Evolutionary conservation across 2,113 vertebrate species (phyloP).

Genomic region (Pycnonotus jocosus): DNA sequence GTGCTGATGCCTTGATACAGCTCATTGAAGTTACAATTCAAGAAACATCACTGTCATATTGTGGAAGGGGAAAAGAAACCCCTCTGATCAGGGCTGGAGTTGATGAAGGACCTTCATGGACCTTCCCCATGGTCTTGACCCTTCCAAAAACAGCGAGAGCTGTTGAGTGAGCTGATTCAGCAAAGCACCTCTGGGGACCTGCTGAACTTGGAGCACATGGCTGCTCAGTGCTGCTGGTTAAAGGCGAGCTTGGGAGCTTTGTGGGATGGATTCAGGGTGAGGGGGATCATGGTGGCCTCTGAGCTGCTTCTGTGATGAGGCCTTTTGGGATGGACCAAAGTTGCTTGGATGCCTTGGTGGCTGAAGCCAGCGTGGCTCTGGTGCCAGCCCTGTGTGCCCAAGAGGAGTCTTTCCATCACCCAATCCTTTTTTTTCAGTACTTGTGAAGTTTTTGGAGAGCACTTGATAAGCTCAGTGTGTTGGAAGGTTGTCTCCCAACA

Average conservation of each 20-base stretch:
- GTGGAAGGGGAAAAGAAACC: background rate
- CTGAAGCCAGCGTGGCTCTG: background rate
- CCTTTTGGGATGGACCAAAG: background rate
- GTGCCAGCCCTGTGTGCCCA: conserved; percentile 4
- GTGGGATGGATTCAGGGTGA: background rate
- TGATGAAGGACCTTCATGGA: background rate
- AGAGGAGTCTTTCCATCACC: conserved; percentile 1
- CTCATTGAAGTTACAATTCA: background rate
- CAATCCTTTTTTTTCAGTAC: background rate
- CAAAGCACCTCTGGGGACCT: background rate
- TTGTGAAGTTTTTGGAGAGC: background rate
- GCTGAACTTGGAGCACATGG: background rate
- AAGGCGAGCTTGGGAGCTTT: rapidly evolving
- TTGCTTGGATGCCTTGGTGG: background rate
- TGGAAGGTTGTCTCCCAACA: background rate
- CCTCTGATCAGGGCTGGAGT: rapidly evolving
- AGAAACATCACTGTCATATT: rapidly evolving
- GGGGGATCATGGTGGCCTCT: rapidly evolving
- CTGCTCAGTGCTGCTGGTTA: background rate
- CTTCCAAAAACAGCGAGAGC: rapidly evolving
- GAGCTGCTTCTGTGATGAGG: rapidly evolving
- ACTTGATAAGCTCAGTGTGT: background rate
- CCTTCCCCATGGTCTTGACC: background rate
- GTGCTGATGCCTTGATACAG: rapidly evolving
- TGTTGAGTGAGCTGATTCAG: background rate